Base-by-base conservation (phyloP, 2,888 invertebrate genomes). In the Nomada ruficornis region DNA sequence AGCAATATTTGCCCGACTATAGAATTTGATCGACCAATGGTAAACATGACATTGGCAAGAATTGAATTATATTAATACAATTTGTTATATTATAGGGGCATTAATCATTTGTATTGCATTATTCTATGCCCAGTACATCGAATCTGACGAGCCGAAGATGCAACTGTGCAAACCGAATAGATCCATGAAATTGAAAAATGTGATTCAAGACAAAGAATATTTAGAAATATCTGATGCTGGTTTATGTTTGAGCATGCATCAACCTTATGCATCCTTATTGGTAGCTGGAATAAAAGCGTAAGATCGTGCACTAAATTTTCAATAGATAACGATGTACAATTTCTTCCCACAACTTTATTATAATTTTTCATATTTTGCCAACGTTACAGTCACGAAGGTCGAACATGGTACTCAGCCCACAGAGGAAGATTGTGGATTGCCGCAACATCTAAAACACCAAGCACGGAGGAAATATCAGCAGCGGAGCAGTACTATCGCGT, bases 341-440 rank as follows among this genome's bases (percentile, higher is more conserved):
- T 64, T 42, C 3, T 11, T 18, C 13, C 47, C 57, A 36, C 42
- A 47, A 20, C 7, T 64, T 3, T 57, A 13, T 26, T 52, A 15
- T 2, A 23, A 20, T 36, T 20, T 57, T 65, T 54, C 60, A 73
- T 54, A 57, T 18, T 55, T 20, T 47, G 23, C 29, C 60, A 29
- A 29, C 44, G 15, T 72, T 70, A 26, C 90, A 98, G 97, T 60
- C 98, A 98, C 93, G 99, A 99, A 94, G 99, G 99, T 18, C 96
- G 99, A 77, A 96, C 96, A 2, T 99, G 99, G 99, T 98, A 98
- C 92, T 96, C 97, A 0, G 95, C 97, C 63, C 98, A 99, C 94
- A 96, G 99, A 90, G 99, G 99, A 0, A 96, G 98, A 59, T 94
- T 99, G 63, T 99, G 99, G 99, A 98, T 99, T 87, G 98, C 98